Percentiles rank a stretch among this genome's conserved stretches.
Evolutionary conservation across 2,113 vertebrate genomes (phyloP).

Genomic region (Cephalopholis sonnerati): DNA sequence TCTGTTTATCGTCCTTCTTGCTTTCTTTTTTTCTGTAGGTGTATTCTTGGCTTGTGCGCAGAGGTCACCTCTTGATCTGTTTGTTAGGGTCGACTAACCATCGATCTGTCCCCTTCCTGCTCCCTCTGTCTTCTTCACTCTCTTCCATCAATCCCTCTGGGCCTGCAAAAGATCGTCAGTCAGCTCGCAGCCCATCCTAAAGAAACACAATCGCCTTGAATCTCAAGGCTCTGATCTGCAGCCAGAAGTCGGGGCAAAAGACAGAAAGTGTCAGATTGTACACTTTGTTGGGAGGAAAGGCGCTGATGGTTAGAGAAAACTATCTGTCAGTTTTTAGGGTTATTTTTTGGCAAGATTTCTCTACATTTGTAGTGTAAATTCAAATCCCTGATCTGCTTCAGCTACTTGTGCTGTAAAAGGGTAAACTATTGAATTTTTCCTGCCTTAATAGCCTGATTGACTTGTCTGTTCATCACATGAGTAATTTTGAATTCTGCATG

Average conservation of each 20-base stretch:
- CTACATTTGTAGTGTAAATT: background rate
- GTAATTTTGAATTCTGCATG: background rate
- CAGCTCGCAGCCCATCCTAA: conserved; percentile 18
- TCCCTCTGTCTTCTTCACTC: conserved; percentile 8
- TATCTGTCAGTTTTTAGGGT: background rate
- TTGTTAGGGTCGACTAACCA: conserved; percentile 46
- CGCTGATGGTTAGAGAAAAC: background rate
- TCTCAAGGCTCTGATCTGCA: conserved; percentile 5
- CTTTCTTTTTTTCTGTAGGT: background rate
- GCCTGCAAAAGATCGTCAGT: conserved; percentile 15
- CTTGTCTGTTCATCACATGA: background rate
- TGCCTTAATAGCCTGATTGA: background rate
- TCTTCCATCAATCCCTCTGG: conserved; percentile 31
- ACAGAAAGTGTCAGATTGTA: conserved; percentile 1
- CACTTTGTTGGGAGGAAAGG: conserved; percentile 12
- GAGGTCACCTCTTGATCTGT: conserved; percentile 61
- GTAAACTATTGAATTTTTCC: background rate
- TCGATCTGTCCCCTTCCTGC: conserved; percentile 36
- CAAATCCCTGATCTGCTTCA: background rate
- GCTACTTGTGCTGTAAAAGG: background rate
- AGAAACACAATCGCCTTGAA: conserved; percentile 51
- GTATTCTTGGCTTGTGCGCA: conserved; percentile 27
- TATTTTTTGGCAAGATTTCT: background rate
- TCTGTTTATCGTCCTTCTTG: background rate
- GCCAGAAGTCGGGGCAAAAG: conserved; percentile 8